Conservation (phyloP, 2,888 invertebrate species). For the Ceratothoa steindachneri region DNA sequence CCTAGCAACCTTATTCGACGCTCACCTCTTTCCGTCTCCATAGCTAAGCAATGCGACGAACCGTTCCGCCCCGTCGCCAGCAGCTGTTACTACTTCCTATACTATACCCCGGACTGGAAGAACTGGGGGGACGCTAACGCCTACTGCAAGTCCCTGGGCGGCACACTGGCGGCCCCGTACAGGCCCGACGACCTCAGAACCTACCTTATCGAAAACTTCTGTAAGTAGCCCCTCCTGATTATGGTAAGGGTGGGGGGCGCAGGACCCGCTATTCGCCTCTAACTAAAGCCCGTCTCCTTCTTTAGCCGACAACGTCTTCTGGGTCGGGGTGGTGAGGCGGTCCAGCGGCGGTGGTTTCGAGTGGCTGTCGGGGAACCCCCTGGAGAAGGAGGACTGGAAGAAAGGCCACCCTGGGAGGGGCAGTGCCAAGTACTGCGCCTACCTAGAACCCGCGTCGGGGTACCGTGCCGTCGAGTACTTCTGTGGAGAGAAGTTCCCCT, state of each 20-base stretch:
- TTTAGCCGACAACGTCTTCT: slow-evolving; percentile 13
- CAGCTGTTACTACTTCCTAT: slow-evolving; percentile 33
- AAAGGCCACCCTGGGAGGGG: slow-evolving; percentile 20
- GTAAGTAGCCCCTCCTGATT: too few relatives aligned
- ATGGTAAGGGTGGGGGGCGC: too few relatives aligned
- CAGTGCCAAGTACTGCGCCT: slow-evolving; percentile 28
- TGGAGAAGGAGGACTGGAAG: slow-evolving; percentile 19
- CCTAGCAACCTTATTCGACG: too few relatives aligned
- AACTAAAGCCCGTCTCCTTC: neutral
- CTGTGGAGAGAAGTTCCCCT: slow-evolving; percentile 45
- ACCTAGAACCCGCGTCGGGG: slow-evolving; percentile 28
- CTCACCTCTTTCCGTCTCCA: too few relatives aligned
- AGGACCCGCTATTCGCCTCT: too few relatives aligned
- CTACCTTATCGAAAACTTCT: slow-evolving; percentile 23
- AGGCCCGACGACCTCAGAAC: slow-evolving; percentile 20
- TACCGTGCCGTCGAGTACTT: slow-evolving; percentile 31
- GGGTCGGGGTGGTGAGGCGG: slow-evolving; percentile 13
- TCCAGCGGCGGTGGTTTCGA: neutral
- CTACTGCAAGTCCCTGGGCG: slow-evolving; percentile 30
- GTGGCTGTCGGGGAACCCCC: slow-evolving; percentile 14
- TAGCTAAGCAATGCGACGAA: slow-evolving; percentile 25
- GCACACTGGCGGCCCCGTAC: slow-evolving; percentile 35
- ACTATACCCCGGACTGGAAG: slow-evolving; percentile 26
- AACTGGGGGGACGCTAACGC: slow-evolving; percentile 40
- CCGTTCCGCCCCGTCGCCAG: slow-evolving; percentile 31